Percentiles rank a stretch among this genome's conserved stretches.
Conservation (phyloP, 2,888 invertebrate genomes). For the Eulithis testata region DNA sequence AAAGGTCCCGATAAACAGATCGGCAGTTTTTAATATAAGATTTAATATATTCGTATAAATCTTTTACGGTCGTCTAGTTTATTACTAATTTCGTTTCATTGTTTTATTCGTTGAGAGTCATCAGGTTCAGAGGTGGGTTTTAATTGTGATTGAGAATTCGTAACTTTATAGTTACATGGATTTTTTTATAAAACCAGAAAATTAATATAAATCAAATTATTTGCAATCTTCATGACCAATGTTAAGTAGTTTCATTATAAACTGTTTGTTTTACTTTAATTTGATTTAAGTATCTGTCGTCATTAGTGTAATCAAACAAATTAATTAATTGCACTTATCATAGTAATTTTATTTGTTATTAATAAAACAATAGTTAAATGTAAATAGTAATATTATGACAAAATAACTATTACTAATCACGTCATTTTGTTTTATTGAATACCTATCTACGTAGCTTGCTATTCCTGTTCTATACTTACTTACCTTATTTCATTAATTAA, state of each 20-base stretch:
- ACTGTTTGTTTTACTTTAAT: neutral
- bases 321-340: conserved; percentile 11
- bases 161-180: conserved; percentile 9
- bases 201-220: neutral
- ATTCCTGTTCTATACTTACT: too few relatives aligned
- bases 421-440: too few relatives aligned
- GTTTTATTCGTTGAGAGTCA: conserved; percentile 33
- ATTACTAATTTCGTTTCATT: conserved; percentile 52
- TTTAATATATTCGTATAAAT: conserved; percentile 75
- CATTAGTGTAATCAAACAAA: conserved; percentile 16
- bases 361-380: neutral
- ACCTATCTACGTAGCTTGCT: too few relatives aligned
- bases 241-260: too few relatives aligned
- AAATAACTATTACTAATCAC: neutral
- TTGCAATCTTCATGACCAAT: neutral
- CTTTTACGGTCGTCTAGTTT: conserved; percentile 70
- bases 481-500: too few relatives aligned
- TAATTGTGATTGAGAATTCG: conserved; percentile 1
- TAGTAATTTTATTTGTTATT: neutral
- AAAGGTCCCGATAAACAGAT: conserved; percentile 69
- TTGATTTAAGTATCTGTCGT: conserved; percentile 11
- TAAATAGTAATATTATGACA: neutral
- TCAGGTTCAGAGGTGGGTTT: conserved; percentile 1
- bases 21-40: conserved; percentile 68
- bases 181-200: neutral